These are phyloP conservation scores for Cirrhinus mrigala DNA, from an alignment of 2,797 vertebrate species.

Conservation along the genomic window DNA sequence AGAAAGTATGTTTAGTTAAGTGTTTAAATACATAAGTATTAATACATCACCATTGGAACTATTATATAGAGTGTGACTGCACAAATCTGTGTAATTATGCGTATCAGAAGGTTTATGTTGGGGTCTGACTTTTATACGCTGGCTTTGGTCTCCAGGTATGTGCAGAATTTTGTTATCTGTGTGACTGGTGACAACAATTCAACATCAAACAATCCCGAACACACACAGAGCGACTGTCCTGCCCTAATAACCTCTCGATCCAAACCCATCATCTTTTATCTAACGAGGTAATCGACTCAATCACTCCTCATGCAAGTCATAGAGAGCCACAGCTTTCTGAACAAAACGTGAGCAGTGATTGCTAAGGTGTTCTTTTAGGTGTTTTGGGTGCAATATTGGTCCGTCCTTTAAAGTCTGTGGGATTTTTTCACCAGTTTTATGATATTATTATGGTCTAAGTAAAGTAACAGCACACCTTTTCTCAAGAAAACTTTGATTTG, in stretches of 20 bases:
- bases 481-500: not conserved
- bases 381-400: not conserved
- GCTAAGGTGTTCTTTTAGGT: not conserved
- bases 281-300: slow-evolving; percentile 13
- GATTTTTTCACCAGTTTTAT: not conserved
- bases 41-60: not conserved
- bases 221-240: slow-evolving; percentile 40
- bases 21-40: not conserved
- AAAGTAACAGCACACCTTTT: not conserved
- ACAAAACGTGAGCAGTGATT: not conserved
- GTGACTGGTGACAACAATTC: slow-evolving; percentile 77
- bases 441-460: not conserved
- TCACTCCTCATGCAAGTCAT: not conserved
- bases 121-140: slow-evolving; percentile 73
- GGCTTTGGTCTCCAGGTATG: slow-evolving; percentile 75
- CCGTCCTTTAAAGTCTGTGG: not conserved
- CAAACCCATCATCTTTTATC: slow-evolving; percentile 63
- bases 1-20: not conserved
- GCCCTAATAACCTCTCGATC: slow-evolving; percentile 69
- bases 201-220: slow-evolving; percentile 77
- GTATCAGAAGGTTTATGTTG: slow-evolving; percentile 27
- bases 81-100: slow-evolving; percentile 32
- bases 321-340: not conserved
- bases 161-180: slow-evolving; percentile 84
- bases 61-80: slow-evolving; percentile 46